Conservation (phyloP, 2,797 vertebrate genomes). For the Falco novaeseelandiae region DNA sequence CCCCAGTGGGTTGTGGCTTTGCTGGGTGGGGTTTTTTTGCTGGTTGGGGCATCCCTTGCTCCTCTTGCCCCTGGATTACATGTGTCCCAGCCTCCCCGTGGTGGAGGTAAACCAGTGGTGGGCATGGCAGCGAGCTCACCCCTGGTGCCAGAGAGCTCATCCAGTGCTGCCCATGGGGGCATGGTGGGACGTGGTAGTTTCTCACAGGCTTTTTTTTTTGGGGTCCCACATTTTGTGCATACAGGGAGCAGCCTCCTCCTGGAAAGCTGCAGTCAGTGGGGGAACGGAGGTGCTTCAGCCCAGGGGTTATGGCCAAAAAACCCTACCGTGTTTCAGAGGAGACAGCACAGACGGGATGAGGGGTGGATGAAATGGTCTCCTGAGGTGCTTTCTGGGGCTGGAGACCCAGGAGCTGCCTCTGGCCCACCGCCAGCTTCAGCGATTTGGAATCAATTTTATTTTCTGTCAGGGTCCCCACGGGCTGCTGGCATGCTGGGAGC, state of each 20-base stretch:
- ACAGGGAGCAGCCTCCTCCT: neutral
- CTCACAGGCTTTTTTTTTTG: fast-evolving
- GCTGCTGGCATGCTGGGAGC: neutral
- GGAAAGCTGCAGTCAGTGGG: neutral
- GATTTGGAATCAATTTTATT: neutral
- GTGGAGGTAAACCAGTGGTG: neutral
- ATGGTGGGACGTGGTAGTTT: fast-evolving
- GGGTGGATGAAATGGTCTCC: neutral
- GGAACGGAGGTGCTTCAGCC: neutral
- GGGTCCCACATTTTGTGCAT: neutral
- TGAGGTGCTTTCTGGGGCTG: neutral
- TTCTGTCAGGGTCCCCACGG: fast-evolving
- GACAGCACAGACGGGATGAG: fast-evolving
- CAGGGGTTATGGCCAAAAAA: neutral
- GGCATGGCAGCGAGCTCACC: neutral
- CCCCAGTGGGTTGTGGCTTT: neutral
- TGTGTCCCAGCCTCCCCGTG: neutral
- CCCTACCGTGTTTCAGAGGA: neutral
- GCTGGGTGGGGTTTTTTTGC: slow-evolving; percentile 13
- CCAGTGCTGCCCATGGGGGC: neutral
- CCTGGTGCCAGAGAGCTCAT: fast-evolving
- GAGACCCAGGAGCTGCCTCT: neutral
- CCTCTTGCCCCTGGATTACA: neutral
- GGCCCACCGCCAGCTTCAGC: neutral
- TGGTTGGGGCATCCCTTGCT: slow-evolving; percentile 17